A percentile compares a stretch with the other conserved stretches of the same genome.
phyloP scores from a whole-genome alignment of 2,113 vertebrate species.

The Sus scrofa region DNA sequence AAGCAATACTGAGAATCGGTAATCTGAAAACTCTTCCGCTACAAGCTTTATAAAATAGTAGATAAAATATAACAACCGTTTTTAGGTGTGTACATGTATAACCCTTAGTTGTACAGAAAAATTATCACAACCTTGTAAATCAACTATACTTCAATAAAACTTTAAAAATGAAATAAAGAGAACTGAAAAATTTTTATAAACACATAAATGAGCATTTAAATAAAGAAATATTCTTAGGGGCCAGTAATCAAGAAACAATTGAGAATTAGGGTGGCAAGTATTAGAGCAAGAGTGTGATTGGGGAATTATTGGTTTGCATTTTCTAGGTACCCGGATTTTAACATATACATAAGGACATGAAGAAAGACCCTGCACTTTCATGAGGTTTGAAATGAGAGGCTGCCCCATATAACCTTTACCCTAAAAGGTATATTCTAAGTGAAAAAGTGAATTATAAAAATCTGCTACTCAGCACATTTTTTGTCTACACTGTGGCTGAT shows the following conservation, averaged over 20 bases:
- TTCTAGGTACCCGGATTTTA: background rate
- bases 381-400: background rate
- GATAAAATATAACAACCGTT: background rate
- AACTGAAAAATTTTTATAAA: background rate
- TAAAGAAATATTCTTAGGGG: background rate
- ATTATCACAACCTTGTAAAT: too few species aligned
- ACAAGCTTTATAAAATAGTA: conserved; percentile 22
- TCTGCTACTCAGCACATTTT: background rate
- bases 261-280: background rate
- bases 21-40: conserved; percentile 15
- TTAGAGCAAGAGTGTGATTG: background rate
- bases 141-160: too few species aligned
- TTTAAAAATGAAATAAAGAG: too few species aligned
- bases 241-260: background rate
- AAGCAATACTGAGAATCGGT: conserved; percentile 15
- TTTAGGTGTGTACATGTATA: background rate
- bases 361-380: background rate
- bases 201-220: conserved; percentile 2
- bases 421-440: background rate
- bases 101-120: too few species aligned
- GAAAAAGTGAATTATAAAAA: conserved; percentile 29
- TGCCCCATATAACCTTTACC: background rate
- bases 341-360: background rate
- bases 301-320: background rate
- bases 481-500: background rate